Evolutionary conservation across 2,888 invertebrate species (phyloP), one percentile per base, ranked within the genome.

Genomic region (Cantharis lateralis): DNA sequence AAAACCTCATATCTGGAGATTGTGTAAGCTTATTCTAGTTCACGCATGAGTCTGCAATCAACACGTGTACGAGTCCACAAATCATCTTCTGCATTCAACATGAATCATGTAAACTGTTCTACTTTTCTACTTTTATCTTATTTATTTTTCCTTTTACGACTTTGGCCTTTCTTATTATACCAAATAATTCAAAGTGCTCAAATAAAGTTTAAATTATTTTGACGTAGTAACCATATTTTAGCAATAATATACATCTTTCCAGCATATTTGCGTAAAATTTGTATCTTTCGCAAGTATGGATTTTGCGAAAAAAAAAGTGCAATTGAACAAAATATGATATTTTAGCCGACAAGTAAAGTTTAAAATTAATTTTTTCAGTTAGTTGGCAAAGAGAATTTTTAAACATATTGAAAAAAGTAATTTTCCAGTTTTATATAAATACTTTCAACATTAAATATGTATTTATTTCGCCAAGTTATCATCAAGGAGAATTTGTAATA

Each of bases 1-100:
- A 82, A 79, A 74, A 81, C 72, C 80, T 81, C 81, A 82, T 82
- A 82, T 82, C 82, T 81, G 80, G 80, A 81, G 81, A 82, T 81
- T 81, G 82, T 80, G 79, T 79, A 77, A 79, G 79, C 80, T 79
- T 79, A 81, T 81, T 81, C 78, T 73, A 78, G 78, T 80, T 80
- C 79, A 81, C 80, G 80, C 81, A 81, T 79, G 80, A 80, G 78
- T 78, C 77, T 80, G 78, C 79, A 81, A 81, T 80, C 81, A 78
- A 78, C 79, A 79, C 78, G 78, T 79, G 79, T 78, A 76, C 73
- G 70, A 74, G 72, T 75, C 76, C 75, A 79, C 76, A 79, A 76
- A 78, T 78, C 76, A 78, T 73, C 76, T 74, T 71, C 70, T 76
- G 76, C 78, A 72, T 79, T 78, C 75, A 70, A 73, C 77, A 78